Evolutionary conservation across 2,113 vertebrate species (phyloP).

Genomic region (Barbus barbus): DNA sequence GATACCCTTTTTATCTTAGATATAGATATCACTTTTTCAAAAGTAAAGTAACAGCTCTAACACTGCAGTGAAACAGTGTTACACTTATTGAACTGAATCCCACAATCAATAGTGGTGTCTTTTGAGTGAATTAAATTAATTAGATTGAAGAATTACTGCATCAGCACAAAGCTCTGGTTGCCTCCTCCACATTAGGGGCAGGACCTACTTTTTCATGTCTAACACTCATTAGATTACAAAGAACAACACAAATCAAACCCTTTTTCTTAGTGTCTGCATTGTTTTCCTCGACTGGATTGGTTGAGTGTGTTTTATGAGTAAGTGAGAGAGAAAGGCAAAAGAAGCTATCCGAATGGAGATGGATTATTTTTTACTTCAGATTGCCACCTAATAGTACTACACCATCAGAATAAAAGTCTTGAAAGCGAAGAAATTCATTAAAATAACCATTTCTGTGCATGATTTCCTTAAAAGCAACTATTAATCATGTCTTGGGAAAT

Average conservation of each 20-base stretch:
- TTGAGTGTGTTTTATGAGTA: not conserved
- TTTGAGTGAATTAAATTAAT: conserved; percentile 58
- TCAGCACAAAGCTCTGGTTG: conserved; percentile 42
- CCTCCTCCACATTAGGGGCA: conserved; percentile 40
- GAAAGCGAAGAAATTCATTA: not conserved
- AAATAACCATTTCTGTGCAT: not conserved
- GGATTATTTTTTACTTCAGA: not conserved
- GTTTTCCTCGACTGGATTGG: not conserved
- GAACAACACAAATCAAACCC: not conserved
- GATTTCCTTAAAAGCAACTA: conserved; percentile 2
- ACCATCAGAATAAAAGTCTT: not conserved
- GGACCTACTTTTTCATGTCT: conserved; percentile 32
- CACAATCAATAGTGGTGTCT: conserved; percentile 49
- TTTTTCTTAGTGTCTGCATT: not conserved
- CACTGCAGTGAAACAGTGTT: conserved; percentile 38
- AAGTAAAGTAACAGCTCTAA: conserved; percentile 24
- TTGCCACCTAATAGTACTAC: not conserved
- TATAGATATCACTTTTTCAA: conserved; percentile 13
- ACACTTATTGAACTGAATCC: conserved; percentile 45
- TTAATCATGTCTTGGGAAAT: conserved; percentile 13
- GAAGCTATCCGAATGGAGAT: not conserved
- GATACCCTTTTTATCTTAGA: not conserved
- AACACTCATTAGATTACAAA: conserved; percentile 37
- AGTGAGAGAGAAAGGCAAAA: not conserved
- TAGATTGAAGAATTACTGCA: conserved; percentile 52